These are phyloP conservation scores for Orthonyx spaldingii DNA, from an alignment of 2,113 vertebrate genomes.

Conservation along the genomic window DNA sequence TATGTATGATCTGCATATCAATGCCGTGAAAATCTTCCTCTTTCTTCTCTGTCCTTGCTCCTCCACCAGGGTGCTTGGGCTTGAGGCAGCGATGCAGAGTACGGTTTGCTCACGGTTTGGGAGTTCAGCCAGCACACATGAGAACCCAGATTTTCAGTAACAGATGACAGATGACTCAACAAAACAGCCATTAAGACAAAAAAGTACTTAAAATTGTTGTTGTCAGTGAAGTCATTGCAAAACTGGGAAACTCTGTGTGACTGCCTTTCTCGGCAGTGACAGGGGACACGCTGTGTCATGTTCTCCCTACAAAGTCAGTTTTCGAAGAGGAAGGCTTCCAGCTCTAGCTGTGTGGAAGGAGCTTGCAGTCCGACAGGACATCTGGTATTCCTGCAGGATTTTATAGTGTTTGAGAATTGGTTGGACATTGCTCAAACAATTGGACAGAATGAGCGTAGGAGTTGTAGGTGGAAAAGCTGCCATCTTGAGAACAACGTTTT, in stretches of 20 bases:
- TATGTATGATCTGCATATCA: fast-evolving
- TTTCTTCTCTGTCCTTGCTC: not conserved
- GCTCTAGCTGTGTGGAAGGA: not conserved
- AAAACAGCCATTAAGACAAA: not conserved
- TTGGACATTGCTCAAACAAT: not conserved
- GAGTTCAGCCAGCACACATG: not conserved
- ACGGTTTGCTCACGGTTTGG: not conserved
- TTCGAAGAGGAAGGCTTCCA: not conserved
- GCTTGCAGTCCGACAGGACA: not conserved
- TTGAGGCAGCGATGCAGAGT: not conserved
- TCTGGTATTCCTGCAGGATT: not conserved
- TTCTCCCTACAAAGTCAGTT: not conserved
- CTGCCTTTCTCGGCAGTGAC: not conserved
- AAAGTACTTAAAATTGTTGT: not conserved
- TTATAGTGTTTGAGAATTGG: not conserved
- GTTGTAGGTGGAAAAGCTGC: not conserved
- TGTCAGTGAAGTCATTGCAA: not conserved
- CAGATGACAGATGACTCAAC: not conserved
- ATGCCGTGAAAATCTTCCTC: not conserved
- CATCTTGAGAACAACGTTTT: not conserved
- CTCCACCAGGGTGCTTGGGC: fast-evolving
- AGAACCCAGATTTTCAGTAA: not conserved
- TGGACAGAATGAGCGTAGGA: not conserved
- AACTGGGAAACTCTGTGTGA: not conserved
- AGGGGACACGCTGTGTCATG: fast-evolving